Evolutionary conservation across 2,797 vertebrate species (phyloP).

Genomic region (Ctenopoma kingsleyae): DNA sequence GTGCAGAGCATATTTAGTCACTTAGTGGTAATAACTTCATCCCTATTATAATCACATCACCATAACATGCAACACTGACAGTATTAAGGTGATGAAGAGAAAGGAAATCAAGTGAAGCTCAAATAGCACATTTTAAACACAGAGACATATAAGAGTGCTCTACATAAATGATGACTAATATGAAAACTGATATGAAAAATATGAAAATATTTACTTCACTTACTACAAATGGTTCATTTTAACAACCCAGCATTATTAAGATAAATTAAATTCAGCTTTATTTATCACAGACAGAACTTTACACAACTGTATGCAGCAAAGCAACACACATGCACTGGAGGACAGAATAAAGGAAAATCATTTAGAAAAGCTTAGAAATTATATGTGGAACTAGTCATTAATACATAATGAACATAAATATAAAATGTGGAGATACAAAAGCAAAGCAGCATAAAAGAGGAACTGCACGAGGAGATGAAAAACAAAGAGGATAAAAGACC

Average conservation of each 20-base stretch:
- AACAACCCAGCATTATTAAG: background rate
- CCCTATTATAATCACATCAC: background rate
- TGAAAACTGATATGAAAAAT: background rate
- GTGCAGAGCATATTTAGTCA: slow-evolving; percentile 10
- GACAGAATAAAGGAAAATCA: too few relatives aligned
- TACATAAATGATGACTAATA: background rate
- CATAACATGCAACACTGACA: too few relatives aligned
- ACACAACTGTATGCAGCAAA: background rate
- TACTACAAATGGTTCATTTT: background rate
- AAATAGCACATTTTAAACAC: background rate
- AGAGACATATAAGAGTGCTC: background rate
- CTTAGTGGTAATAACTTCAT: slow-evolving; percentile 20
- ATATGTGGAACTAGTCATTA: background rate
- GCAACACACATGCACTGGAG: background rate
- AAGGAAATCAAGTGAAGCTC: too few relatives aligned
- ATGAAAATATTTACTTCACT: background rate
- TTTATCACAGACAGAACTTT: background rate
- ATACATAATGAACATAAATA: background rate
- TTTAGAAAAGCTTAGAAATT: background rate
- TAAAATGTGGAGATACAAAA: background rate
- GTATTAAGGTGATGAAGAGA: too few relatives aligned
- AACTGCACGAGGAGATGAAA: background rate
- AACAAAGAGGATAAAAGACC: background rate
- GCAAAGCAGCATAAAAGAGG: background rate
- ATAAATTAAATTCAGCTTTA: background rate